These are phyloP conservation scores for Nycticorax nycticorax DNA, from an alignment of 2,113 vertebrate species.

Conservation along the genomic window DNA sequence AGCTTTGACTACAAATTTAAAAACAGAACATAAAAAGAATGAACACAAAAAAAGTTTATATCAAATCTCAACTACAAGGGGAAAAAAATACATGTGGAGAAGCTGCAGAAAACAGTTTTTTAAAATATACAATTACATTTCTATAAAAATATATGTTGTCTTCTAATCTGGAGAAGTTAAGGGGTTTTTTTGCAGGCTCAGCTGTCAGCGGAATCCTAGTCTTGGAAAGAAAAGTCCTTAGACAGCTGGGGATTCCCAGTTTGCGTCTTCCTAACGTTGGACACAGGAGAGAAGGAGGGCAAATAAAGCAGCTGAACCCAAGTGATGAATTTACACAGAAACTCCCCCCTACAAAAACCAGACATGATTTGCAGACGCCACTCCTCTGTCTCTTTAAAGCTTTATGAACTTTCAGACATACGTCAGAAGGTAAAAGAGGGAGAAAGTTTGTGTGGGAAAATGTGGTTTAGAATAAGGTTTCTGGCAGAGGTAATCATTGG, in stretches of 20 bases:
- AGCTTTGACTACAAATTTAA: constrained; percentile 70
- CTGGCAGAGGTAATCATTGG: background rate
- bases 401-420: background rate
- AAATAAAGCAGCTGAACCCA: constrained; percentile 66
- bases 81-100: background rate
- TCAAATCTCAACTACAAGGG: constrained; percentile 53
- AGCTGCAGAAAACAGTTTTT: constrained; percentile 30
- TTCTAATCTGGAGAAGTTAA: constrained; percentile 62
- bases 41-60: constrained; percentile 59
- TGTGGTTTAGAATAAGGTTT: background rate
- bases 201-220: constrained; percentile 49
- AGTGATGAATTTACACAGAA: background rate
- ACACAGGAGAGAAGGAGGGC: constrained; percentile 31
- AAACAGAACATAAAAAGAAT: constrained; percentile 65
- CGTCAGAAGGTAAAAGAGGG: background rate
- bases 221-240: constrained; percentile 32
- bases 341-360: constrained; percentile 2
- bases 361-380: background rate
- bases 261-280: constrained; percentile 12
- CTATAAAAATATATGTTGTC: constrained; percentile 75
- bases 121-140: constrained; percentile 65
- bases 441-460: background rate
- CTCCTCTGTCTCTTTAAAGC: constrained; percentile 39
- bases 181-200: constrained; percentile 35
- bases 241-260: constrained; percentile 45